These are phyloP conservation scores for Xylota segnis DNA, from an alignment of 2,888 invertebrate genomes.

Conservation along the genomic window DNA sequence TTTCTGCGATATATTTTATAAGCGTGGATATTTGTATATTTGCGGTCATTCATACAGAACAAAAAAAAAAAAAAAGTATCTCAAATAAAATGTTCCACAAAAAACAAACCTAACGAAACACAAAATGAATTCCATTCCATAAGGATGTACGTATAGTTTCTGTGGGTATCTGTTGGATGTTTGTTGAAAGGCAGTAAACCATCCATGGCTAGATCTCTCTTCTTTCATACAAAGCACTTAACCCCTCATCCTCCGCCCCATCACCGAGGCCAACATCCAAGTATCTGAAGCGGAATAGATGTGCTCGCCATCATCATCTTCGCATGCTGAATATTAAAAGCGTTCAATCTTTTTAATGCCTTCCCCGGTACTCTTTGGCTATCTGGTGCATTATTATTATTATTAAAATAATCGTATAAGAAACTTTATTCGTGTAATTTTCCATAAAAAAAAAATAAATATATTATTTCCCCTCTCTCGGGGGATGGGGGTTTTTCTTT, in stretches of 20 bases:
- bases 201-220: conserved; percentile 53
- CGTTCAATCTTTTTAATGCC: conserved; percentile 69
- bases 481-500: conserved; percentile 27
- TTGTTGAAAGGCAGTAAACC: conserved; percentile 66
- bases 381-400: conserved; percentile 69
- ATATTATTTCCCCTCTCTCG: conserved; percentile 4
- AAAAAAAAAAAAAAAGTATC: conserved; percentile 25
- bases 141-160: conserved; percentile 19
- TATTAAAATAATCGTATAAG: conserved; percentile 73
- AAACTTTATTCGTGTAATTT: conserved; percentile 72
- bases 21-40: conserved; percentile 76
- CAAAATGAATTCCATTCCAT: conserved; percentile 16
- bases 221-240: conserved; percentile 51
- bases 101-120: conserved; percentile 11
- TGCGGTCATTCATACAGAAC: conserved; percentile 73
- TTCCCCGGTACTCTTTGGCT: conserved; percentile 34
- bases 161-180: conserved; percentile 10
- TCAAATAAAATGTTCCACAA: conserved; percentile 28
- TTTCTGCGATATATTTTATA: conserved; percentile 73
- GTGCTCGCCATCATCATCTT: conserved; percentile 20
- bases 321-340: conserved; percentile 66
- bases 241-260: too few species aligned
- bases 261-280: conserved; percentile 7
- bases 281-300: conserved; percentile 26
- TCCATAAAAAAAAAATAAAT: conserved; percentile 52